A percentile compares a stretch with the other conserved stretches of the same genome.
These are phyloP conservation scores for Leptinotarsa rubiginosa DNA, from an alignment of 2,888 invertebrate genomes.

Conservation along the genomic window DNA sequence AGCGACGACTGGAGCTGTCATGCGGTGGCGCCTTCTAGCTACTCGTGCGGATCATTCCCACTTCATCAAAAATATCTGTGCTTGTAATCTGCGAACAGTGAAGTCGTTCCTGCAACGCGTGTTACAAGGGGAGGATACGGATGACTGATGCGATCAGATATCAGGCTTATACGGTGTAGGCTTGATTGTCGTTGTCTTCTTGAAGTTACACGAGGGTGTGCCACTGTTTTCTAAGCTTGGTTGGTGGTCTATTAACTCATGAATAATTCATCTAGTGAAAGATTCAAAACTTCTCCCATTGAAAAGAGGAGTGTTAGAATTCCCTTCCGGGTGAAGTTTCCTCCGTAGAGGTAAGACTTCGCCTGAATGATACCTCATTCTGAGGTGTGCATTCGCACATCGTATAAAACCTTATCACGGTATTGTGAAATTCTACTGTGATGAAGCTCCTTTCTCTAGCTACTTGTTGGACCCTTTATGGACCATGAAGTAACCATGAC, in stretches of 20 bases:
- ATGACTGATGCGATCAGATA: conserved; percentile 28
- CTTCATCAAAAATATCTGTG: conserved; percentile 55
- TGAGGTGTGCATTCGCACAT: no score
- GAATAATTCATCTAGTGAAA: background rate
- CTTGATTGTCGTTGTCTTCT: conserved; percentile 6
- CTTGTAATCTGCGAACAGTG: conserved; percentile 47
- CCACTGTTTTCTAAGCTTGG: background rate
- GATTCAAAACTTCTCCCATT: no score
- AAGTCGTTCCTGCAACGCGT: conserved; percentile 18
- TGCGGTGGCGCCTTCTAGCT: conserved; percentile 58
- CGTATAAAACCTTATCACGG: no score
- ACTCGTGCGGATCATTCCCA: conserved; percentile 55
- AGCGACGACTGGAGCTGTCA: conserved; percentile 50
- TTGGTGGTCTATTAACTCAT: background rate
- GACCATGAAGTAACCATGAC: no score
- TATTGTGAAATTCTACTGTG: no score
- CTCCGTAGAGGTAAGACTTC: no score
- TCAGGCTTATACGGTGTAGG: background rate
- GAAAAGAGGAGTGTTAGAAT: no score
- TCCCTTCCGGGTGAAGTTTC: no score
- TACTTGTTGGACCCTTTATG: no score
- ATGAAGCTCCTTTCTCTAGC: no score
- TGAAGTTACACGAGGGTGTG: background rate
- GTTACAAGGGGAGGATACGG: conserved; percentile 27
- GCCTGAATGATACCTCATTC: no score